Evolutionary conservation across 2,113 vertebrate genomes (phyloP).

Genomic region (Strix aluco): DNA sequence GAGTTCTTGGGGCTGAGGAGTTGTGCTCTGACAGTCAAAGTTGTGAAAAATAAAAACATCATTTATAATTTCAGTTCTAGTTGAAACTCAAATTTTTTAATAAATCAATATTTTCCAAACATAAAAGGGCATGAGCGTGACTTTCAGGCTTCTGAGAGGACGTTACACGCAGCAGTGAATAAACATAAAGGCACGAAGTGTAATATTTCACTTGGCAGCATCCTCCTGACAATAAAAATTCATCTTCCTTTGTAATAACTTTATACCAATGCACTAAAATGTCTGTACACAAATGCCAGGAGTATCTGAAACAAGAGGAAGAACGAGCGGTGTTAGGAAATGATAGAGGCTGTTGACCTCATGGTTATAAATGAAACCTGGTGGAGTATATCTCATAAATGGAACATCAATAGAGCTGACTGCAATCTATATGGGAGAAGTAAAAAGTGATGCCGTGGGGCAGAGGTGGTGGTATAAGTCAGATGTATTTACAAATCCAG

Average conservation of each 20-base stretch:
- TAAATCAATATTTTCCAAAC: slow-evolving; percentile 35
- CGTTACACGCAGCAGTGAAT: neutral
- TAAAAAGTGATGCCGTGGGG: neutral
- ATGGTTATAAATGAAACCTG: neutral
- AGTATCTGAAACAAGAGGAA: neutral
- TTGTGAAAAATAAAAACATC: neutral
- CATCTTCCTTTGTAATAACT: slow-evolving; percentile 32
- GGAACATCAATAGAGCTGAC: neutral
- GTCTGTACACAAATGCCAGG: neutral
- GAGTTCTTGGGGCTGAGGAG: neutral
- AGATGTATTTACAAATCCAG: neutral
- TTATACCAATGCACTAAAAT: neutral
- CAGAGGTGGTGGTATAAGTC: neutral
- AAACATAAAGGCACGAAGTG: neutral
- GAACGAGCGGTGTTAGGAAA: neutral
- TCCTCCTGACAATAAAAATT: slow-evolving; percentile 41
- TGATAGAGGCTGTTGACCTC: neutral
- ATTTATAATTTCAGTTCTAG: neutral
- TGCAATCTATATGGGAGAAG: neutral
- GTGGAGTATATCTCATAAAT: neutral
- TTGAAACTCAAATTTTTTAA: neutral
- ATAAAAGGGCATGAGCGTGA: neutral
- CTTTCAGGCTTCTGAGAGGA: neutral
- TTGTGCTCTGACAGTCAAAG: neutral
- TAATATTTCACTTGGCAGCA: neutral